Evolutionary conservation across 2,113 vertebrate genomes (phyloP).

Genomic region (Lethenteron camtschaticum): DNA sequence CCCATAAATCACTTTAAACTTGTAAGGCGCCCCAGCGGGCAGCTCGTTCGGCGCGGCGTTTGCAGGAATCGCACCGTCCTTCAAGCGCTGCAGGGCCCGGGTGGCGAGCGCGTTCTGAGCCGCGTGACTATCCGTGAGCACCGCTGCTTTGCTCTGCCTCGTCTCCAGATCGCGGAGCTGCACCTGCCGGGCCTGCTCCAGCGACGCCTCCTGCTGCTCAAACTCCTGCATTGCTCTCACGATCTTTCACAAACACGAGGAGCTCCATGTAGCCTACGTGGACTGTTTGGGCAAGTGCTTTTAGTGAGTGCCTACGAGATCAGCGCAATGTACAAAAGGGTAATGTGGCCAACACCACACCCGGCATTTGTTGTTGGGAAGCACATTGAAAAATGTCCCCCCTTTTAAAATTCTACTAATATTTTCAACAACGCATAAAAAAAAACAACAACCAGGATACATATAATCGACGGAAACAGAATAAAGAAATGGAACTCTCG

Average conservation of each 20-base stretch:
- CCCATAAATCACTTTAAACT: too few relatives aligned
- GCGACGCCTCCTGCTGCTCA: constrained; percentile 12
- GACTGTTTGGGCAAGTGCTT: not conserved
- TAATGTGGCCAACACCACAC: not conserved
- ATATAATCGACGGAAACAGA: too few relatives aligned
- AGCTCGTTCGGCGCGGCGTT: too few relatives aligned
- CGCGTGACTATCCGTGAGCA: constrained; percentile 18
- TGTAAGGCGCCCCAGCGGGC: too few relatives aligned
- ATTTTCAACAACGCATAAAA: too few relatives aligned
- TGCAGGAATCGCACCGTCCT: too few relatives aligned
- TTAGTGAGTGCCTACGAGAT: not conserved
- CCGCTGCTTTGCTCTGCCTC: constrained; percentile 15
- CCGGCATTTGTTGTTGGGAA: too few relatives aligned
- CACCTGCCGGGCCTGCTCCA: constrained; percentile 15
- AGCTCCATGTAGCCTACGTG: not conserved
- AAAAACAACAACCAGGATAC: too few relatives aligned
- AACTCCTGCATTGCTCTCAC: constrained; percentile 23
- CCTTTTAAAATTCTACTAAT: too few relatives aligned
- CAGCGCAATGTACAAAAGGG: not conserved
- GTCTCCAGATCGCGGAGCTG: constrained; percentile 16
- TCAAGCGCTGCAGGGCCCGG: too few relatives aligned
- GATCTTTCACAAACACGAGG: constrained; percentile 17
- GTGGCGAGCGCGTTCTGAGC: not conserved
- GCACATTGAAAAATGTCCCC: too few relatives aligned
- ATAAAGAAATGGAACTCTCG: too few relatives aligned